phyloP scores from a whole-genome alignment of 2,113 vertebrate genomes.

The Pelmatolapia mariae region DNA sequence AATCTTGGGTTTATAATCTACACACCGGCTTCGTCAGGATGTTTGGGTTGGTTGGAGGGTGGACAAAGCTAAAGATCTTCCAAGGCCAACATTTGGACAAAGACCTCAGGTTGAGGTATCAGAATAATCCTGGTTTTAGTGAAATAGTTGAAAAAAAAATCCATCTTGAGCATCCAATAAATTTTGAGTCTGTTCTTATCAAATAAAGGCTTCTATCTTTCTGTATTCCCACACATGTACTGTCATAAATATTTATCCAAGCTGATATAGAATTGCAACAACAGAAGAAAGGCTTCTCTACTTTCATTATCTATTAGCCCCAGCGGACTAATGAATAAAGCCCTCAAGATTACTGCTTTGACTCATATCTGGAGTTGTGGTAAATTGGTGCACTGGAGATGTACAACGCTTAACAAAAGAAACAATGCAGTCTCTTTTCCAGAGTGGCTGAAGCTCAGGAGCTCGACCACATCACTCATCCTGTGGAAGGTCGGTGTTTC shows the following conservation, averaged over 20 bases:
- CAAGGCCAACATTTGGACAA: accelerated
- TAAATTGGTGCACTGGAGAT: neutral
- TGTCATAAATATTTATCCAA: neutral
- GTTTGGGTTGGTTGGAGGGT: neutral
- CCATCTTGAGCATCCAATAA: neutral
- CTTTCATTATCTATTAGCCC: neutral
- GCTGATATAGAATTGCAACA: neutral
- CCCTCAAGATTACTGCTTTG: constrained; percentile 49
- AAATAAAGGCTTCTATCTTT: neutral
- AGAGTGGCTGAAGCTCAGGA: neutral
- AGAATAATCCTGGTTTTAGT: neutral
- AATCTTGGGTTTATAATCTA: neutral
- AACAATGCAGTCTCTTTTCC: neutral
- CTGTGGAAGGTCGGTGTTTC: neutral
- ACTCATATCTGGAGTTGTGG: neutral
- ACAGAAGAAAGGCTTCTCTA: neutral
- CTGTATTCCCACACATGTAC: neutral
- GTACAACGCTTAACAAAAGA: neutral
- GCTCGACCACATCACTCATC: neutral
- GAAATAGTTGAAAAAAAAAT: neutral
- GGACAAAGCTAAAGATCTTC: neutral
- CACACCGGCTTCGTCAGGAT: accelerated
- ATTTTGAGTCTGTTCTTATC: neutral
- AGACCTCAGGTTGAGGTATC: neutral
- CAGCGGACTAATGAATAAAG: constrained; percentile 75